A percentile compares a stretch with the other conserved stretches of the same genome.
Conservation (phyloP, 2,797 vertebrate genomes). For the Ceryle rudis region DNA sequence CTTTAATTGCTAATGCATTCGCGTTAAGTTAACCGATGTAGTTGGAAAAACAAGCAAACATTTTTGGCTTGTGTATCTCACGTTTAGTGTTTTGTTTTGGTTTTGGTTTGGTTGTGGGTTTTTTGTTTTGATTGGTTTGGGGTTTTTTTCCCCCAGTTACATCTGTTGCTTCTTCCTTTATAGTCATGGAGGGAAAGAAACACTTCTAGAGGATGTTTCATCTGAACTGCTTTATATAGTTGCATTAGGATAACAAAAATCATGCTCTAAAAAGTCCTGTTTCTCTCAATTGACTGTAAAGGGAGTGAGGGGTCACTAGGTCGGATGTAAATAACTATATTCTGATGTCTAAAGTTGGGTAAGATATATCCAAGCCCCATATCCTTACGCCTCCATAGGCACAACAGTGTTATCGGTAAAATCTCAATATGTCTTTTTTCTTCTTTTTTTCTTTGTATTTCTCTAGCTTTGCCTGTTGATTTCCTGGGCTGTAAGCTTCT, state of each 20-base stretch:
- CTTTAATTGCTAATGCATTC: not conserved
- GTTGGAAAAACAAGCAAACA: not conserved
- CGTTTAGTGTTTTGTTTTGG: too few species aligned
- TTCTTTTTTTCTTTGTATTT: not conserved
- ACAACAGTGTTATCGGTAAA: not conserved
- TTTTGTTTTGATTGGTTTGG: not conserved
- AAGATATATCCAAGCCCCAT: not conserved
- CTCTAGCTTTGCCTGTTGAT: not conserved
- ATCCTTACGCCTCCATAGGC: not conserved
- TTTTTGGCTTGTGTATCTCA: not conserved
- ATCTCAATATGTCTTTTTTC: not conserved
- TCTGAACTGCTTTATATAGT: not conserved
- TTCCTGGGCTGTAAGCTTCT: not conserved
- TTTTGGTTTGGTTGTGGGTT: too few species aligned
- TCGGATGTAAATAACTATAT: not conserved
- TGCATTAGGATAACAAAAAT: not conserved
- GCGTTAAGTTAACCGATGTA: not conserved
- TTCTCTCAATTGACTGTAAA: not conserved
- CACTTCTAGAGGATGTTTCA: not conserved
- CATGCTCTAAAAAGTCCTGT: not conserved
- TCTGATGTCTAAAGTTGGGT: not conserved
- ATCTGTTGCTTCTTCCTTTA: not conserved
- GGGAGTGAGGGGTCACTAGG: not conserved
- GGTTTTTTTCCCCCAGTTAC: not conserved
- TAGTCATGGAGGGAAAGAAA: not conserved